Conservation (phyloP, 1,140 invertebrate genomes). For the Helicoverpa zea region DNA sequence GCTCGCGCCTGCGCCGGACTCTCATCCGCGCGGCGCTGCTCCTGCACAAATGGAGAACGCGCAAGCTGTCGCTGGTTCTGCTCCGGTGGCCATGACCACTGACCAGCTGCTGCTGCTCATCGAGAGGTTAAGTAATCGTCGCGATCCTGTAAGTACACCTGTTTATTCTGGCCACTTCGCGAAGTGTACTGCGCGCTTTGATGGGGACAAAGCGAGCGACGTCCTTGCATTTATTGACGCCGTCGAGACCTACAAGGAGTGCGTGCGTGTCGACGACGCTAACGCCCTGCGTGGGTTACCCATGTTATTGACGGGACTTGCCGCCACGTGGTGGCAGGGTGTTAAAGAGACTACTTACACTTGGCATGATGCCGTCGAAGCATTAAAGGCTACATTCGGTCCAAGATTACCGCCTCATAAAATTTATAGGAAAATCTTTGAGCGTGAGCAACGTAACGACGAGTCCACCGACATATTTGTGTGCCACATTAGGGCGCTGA, state of each 20-base stretch:
- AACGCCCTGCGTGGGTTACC: slow-evolving; percentile 49
- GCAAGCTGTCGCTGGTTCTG: too few relatives aligned
- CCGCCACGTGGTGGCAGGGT: slow-evolving; percentile 52
- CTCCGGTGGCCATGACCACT: too few relatives aligned
- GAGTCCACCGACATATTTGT: slow-evolving; percentile 36
- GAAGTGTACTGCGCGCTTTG: slow-evolving; percentile 15
- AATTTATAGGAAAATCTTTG: slow-evolving; percentile 49
- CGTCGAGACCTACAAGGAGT: slow-evolving; percentile 49
- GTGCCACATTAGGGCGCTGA: neutral
- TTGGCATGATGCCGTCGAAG: slow-evolving; percentile 42
- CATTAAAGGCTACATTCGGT: too few relatives aligned
- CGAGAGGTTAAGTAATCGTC: too few relatives aligned
- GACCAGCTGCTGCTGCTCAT: too few relatives aligned
- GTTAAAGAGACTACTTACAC: slow-evolving; percentile 4
- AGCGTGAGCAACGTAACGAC: slow-evolving; percentile 5
- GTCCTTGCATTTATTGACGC: slow-evolving; percentile 51
- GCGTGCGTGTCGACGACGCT: slow-evolving; percentile 46
- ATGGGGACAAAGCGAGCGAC: neutral
- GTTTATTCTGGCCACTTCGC: neutral
- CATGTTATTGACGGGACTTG: slow-evolving; percentile 46
- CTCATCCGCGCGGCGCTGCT: too few relatives aligned
- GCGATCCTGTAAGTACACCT: too few relatives aligned
- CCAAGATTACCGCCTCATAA: too few relatives aligned
- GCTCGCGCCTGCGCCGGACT: too few relatives aligned
- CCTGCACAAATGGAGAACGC: too few relatives aligned